These are phyloP conservation scores for Jaculus jaculus DNA, from an alignment of 2,113 vertebrate genomes.

Conservation along the genomic window DNA sequence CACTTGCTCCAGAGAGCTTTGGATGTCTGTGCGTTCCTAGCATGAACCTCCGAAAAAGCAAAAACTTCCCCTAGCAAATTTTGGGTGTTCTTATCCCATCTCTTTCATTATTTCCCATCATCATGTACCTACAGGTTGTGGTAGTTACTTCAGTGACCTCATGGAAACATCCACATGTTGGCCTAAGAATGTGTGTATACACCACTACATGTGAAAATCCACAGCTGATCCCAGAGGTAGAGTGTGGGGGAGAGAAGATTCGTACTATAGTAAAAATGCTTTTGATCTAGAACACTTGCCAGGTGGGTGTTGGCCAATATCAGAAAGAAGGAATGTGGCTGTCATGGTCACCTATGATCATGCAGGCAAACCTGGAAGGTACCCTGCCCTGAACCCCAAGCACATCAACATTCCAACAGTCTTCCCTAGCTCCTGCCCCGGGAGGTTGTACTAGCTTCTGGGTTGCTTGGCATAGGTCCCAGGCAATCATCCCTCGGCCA, in stretches of 20 bases:
- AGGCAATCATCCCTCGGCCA: not conserved
- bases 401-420: not conserved
- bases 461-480: not conserved
- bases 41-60: not conserved
- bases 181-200: not conserved
- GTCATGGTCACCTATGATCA: not conserved
- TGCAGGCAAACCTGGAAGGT: constrained; percentile 3
- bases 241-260: not conserved
- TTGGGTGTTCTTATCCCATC: not conserved
- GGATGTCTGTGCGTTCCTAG: not conserved
- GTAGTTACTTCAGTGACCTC: not conserved
- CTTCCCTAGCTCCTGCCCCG: not conserved
- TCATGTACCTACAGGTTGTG: not conserved
- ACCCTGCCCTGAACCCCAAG: not conserved
- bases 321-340: not conserved
- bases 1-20: not conserved
- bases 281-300: constrained; percentile 3
- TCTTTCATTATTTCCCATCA: not conserved
- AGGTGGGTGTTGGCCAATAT: not conserved
- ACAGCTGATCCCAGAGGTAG: constrained; percentile 11
- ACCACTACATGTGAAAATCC: not conserved
- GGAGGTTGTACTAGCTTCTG: not conserved
- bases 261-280: not conserved
- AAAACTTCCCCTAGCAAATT: not conserved
- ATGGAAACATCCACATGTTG: not conserved